phyloP scores from a whole-genome alignment of 2,888 invertebrate species.

The Drosophila multiciliata region DNA sequence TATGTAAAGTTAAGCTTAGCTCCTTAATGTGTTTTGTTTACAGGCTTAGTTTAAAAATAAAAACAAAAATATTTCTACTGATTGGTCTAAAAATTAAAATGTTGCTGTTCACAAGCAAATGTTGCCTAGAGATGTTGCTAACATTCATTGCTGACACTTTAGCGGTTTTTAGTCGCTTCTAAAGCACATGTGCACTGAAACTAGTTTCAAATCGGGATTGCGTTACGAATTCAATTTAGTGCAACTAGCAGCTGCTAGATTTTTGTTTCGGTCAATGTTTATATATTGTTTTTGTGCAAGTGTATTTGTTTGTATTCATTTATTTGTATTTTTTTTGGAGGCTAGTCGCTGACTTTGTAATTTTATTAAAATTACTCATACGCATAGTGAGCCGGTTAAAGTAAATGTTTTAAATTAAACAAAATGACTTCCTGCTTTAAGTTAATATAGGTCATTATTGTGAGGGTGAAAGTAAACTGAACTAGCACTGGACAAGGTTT shows the following conservation, averaged over 20 bases:
- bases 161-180: slow-evolving; percentile 27
- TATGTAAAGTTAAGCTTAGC: neutral
- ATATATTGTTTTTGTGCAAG: slow-evolving; percentile 16
- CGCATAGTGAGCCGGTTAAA: slow-evolving; percentile 44
- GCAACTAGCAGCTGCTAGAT: slow-evolving; percentile 15
- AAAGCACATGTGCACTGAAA: slow-evolving; percentile 74
- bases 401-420: slow-evolving; percentile 1
- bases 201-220: slow-evolving; percentile 66
- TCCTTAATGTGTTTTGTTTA: neutral
- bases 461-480: slow-evolving; percentile 64
- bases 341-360: slow-evolving; percentile 69
- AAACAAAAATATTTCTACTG: neutral
- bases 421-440: slow-evolving; percentile 51
- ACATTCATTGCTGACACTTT: slow-evolving; percentile 26
- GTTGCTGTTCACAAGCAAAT: slow-evolving; percentile 29
- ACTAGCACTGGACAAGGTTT: neutral
- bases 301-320: slow-evolving; percentile 25
- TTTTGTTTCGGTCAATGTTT: slow-evolving; percentile 2
- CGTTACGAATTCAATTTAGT: slow-evolving; percentile 24
- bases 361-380: slow-evolving; percentile 74
- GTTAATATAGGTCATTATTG: slow-evolving; percentile 68
- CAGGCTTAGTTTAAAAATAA: neutral
- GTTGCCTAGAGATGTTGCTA: slow-evolving; percentile 52
- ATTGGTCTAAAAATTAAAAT: neutral
- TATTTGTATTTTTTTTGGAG: slow-evolving; percentile 48